Conservation (phyloP, 2,113 vertebrate genomes). For the Chloroceryle aenea region DNA sequence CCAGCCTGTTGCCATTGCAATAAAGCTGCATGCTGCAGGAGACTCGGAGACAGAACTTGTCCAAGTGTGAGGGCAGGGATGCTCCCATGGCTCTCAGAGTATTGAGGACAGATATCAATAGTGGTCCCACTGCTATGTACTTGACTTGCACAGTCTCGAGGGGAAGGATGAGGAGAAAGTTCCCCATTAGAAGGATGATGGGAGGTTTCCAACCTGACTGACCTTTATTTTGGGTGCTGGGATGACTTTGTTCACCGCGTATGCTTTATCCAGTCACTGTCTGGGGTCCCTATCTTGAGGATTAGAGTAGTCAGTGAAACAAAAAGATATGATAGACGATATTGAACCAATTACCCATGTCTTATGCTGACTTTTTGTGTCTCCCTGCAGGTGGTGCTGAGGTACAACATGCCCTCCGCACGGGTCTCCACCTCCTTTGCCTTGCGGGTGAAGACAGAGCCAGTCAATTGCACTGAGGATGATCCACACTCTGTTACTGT, state of each 20-base stretch:
- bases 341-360: neutral
- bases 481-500: neutral
- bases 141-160: neutral
- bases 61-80: neutral
- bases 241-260: neutral
- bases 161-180: neutral
- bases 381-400: slow-evolving; percentile 48
- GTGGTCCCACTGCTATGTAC: neutral
- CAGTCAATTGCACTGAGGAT: neutral
- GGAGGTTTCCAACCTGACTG: neutral
- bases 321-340: neutral
- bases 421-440: slow-evolving; percentile 25
- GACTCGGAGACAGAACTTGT: neutral
- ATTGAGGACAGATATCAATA: neutral
- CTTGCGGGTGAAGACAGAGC: slow-evolving; percentile 18
- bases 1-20: neutral
- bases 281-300: neutral
- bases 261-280: neutral
- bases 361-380: neutral
- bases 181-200: neutral
- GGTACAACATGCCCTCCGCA: slow-evolving; percentile 8
- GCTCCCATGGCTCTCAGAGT: neutral
- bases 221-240: neutral
- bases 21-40: neutral
- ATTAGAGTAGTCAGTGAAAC: neutral